Evolutionary conservation across 2,113 vertebrate species (phyloP).

Genomic region (Xyrauchen texanus): DNA sequence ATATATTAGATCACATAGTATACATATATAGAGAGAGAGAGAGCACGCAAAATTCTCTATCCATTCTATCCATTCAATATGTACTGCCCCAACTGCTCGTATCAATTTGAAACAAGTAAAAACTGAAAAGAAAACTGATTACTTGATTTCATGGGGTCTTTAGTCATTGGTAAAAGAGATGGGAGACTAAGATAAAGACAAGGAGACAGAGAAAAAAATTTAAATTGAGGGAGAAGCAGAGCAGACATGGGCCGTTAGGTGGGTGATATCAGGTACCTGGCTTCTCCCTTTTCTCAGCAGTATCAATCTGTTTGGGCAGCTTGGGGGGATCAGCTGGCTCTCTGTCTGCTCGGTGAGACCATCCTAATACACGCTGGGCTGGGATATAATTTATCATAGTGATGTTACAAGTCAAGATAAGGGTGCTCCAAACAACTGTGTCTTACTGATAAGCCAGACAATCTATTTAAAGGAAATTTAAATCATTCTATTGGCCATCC

Average conservation of each 20-base stretch:
- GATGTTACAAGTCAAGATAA: slow-evolving; percentile 65
- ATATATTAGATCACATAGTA: no score
- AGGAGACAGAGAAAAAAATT: slow-evolving; percentile 16
- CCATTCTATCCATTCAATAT: no score
- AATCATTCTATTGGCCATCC: slow-evolving; percentile 41
- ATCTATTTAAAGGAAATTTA: slow-evolving; percentile 44
- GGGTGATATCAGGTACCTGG: slow-evolving; percentile 42
- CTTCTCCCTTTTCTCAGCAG: slow-evolving; percentile 33
- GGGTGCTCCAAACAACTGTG: slow-evolving; percentile 61
- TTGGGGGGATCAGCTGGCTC: slow-evolving; percentile 27
- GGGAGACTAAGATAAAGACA: slow-evolving; percentile 23
- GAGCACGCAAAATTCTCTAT: no score
- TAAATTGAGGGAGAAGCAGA: not conserved
- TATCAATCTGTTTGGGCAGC: slow-evolving; percentile 45
- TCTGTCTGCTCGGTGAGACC: slow-evolving; percentile 12
- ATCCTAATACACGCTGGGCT: slow-evolving; percentile 39
- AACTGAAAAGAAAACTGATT: not conserved
- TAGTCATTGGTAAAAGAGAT: slow-evolving; percentile 11
- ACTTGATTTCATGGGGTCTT: not conserved
- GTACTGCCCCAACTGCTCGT: not conserved
- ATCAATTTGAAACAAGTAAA: not conserved
- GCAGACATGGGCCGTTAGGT: slow-evolving; percentile 27
- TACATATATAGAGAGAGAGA: no score
- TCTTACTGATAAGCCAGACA: slow-evolving; percentile 59
- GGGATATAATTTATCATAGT: slow-evolving; percentile 47